Conservation (phyloP, 2,888 invertebrate genomes). For the Punctoribates punctum region DNA sequence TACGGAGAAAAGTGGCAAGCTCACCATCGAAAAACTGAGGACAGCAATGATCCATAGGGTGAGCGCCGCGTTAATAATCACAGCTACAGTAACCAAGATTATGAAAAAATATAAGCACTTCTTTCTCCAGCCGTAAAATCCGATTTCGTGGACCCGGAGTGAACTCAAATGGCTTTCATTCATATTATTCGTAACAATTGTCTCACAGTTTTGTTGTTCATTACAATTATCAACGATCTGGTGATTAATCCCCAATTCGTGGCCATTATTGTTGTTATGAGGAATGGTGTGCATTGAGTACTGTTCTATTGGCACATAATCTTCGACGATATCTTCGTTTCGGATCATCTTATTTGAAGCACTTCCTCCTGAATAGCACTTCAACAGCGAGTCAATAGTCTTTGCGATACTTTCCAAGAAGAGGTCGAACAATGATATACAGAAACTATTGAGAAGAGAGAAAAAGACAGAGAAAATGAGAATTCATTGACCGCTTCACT, state of each 20-base stretch:
- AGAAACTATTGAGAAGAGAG: neutral
- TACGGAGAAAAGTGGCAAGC: too few species aligned
- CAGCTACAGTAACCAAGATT: conserved; percentile 79
- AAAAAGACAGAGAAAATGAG: neutral
- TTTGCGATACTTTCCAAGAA: neutral
- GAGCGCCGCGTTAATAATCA: conserved; percentile 87
- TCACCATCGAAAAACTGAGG: conserved; percentile 45
- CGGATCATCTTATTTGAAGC: conserved; percentile 5
- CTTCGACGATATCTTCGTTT: conserved; percentile 24
- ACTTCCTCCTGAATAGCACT: neutral
- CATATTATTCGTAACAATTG: neutral
- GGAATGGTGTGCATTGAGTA: neutral
- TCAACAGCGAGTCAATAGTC: neutral
- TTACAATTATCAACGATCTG: neutral
- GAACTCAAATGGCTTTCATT: neutral
- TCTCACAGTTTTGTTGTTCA: conserved; percentile 10
- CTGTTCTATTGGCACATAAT: conserved; percentile 16
- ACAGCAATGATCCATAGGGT: conserved; percentile 87
- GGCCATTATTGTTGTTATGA: neutral
- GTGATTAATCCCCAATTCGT: conserved; percentile 1
- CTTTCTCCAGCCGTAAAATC: conserved; percentile 95
- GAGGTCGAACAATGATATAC: neutral
- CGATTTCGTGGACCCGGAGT: conserved; percentile 59
- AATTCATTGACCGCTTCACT: neutral
- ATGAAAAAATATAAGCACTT: conserved; percentile 88